These are phyloP conservation scores for Acanthoscelides obtectus DNA, from an alignment of 2,888 invertebrate species.

Conservation along the genomic window DNA sequence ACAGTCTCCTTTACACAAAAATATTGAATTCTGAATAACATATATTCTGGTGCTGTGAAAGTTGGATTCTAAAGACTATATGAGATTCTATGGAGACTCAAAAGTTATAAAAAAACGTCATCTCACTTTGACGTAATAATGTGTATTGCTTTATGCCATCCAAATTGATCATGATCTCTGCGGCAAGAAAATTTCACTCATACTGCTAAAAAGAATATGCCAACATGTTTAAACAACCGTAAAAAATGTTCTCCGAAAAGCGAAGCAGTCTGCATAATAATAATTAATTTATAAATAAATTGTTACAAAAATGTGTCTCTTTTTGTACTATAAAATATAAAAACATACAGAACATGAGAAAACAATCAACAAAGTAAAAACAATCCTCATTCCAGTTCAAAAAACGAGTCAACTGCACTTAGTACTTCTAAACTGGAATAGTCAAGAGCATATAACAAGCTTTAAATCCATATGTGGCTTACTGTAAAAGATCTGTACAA, in stretches of 20 bases:
- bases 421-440: constrained; percentile 29
- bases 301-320: constrained; percentile 2
- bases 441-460: constrained; percentile 9
- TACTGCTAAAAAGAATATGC: constrained; percentile 29
- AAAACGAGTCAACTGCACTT: constrained; percentile 28
- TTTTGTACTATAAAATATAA: constrained; percentile 39
- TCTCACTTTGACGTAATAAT: neutral
- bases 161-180: neutral
- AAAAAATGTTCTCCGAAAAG: neutral
- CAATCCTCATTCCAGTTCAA: constrained; percentile 29
- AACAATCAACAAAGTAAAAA: constrained; percentile 26
- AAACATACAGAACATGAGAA: constrained; percentile 22
- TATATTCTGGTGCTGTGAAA: neutral
- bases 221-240: constrained; percentile 28
- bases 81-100: neutral
- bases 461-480: neutral
- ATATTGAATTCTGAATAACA: neutral
- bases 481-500: constrained; percentile 37
- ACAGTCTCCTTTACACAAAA: neutral
- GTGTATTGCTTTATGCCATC: neutral
- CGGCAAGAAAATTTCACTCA: neutral
- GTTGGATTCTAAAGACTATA: neutral
- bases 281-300: constrained; percentile 2
- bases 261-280: neutral
- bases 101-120: neutral